Conservation (phyloP, 2,888 invertebrate species). For the Pterostichus madidus region DNA sequence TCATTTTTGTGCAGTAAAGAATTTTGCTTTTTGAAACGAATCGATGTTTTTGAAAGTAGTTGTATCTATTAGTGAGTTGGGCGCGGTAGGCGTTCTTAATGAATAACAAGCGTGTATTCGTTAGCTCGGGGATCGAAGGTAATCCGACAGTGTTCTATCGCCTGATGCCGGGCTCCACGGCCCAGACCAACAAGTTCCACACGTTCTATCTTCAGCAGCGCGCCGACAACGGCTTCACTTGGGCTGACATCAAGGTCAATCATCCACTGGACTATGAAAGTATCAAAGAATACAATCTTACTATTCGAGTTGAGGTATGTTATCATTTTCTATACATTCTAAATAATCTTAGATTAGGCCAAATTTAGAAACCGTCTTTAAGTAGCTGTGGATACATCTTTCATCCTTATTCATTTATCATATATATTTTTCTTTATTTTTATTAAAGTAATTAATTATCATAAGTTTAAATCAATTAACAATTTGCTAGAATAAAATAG, state of each 20-base stretch:
- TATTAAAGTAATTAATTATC: too few relatives aligned
- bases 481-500: too few relatives aligned
- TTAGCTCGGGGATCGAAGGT: conserved; percentile 96
- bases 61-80: conserved; percentile 38
- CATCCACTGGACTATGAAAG: conserved; percentile 97
- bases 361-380: too few relatives aligned
- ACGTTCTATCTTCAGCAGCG: conserved; percentile 97
- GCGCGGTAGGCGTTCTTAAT: conserved; percentile 18
- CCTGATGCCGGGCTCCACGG: conserved; percentile 96
- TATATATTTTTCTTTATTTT: too few relatives aligned
- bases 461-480: too few relatives aligned
- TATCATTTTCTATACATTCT: conserved; percentile 45
- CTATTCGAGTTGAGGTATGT: conserved; percentile 95
- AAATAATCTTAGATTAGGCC: too few relatives aligned
- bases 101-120: conserved; percentile 56
- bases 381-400: too few relatives aligned
- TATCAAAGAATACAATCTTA: conserved; percentile 96
- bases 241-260: conserved; percentile 98
- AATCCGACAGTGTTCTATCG: conserved; percentile 98
- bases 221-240: conserved; percentile 94
- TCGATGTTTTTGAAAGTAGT: conserved; percentile 66
- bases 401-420: too few relatives aligned
- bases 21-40: conserved; percentile 69
- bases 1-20: conserved; percentile 66
- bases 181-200: conserved; percentile 97